Base-by-base conservation (phyloP, 2,113 vertebrate species). In the Plectropomus leopardus region DNA sequence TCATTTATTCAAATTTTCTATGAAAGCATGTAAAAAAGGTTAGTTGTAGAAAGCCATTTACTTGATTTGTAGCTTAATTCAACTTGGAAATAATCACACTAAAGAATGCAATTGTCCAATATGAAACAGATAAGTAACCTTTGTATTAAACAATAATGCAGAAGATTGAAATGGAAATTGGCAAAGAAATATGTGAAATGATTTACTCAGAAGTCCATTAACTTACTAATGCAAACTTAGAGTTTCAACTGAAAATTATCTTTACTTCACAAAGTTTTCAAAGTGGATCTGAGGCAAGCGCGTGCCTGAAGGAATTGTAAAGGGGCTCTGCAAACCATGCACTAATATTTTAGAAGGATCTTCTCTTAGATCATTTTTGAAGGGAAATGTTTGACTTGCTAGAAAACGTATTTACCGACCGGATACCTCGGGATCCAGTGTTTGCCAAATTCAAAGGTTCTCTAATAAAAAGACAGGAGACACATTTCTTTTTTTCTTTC, bases 1-100 rank as follows among this genome's bases (percentile, higher is more conserved):
- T 32, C 2, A 60, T 78, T 64, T 60, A 72, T 60, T 70, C 5
- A 67, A 63, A 67, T 48, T 55, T 3, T 53, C 19, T 30, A 26
- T n/a, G 14, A 69, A 23, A 68, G 17, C 11, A 47, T 3, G 11
- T 6, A 9, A 4, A n/a, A 1, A 5, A 26, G 16, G 30, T 47
- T 70, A 0, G 10, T 5, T 48, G 45, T 11, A 26, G 6, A 24
- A 10, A n/a, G 13, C 3, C 1, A 14, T 26, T 40, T 26, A 1
- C 7, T 54, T 32, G 24, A 44, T 50, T 36, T 47, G 23, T 5
- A 16, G 7, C 42, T 63, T 5, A 40, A 17, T 55, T 40, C 6
- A 30, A 55, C 50, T 10, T 9, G 21, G 21, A 67, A 51, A 36
- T 17, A 30, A 57, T 2, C 15, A 21, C 5, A 24, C 32, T n/a